Evolutionary conservation across 2,888 invertebrate genomes (phyloP), one percentile per base, ranked within the genome.

Genomic region (Xiphydria camelus): DNA sequence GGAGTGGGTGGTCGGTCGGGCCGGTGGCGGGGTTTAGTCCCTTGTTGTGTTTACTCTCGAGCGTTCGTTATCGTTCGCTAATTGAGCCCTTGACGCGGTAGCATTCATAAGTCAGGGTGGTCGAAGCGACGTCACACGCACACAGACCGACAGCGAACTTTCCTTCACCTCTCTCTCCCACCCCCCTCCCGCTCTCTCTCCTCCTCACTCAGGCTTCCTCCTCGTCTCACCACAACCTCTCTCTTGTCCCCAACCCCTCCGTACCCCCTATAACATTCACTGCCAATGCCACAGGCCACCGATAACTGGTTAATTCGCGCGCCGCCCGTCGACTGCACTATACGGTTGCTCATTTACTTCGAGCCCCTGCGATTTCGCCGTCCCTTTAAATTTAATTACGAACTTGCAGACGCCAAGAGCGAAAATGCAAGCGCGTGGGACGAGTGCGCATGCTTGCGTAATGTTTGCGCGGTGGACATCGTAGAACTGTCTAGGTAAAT

Each of bases 11-110:
- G n/a, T n/a, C n/a, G n/a, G n/a, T n/a, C n/a, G n/a, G 23, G 26
- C 41, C 39, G 43, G 23, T 31, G 43, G 29, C 35, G 37, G 43
- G 43, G 43, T 44, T 44, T 37, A 37, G n/a, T n/a, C 46, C 49
- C 42, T 42, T 41, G 37, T 42, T 51, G 55, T 57, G 53, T 62
- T 63, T 57, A 56, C 55, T 51, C 53, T 50, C 48, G 49, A 55
- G 57, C 56, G 55, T 62, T 64, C 64, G 67, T 67, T 66, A 66
- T 67, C 62, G 62, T 59, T 57, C 59, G 55, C 59, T 64, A 66
- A 67, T 66, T 62, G 67, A 62, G 57, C 66, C 57, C 62, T 51
- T 53, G 61, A 45, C 45, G 40, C 45, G 40, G 38, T 36, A 36
- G 32, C 43, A 44, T 44, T 44, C 43, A 31, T 23, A 45, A 12